A percentile compares a stretch with the other conserved stretches of the same genome.
These are phyloP conservation scores for Dicranocentrus wangi DNA, from an alignment of 2,888 invertebrate genomes.

Conservation along the genomic window DNA sequence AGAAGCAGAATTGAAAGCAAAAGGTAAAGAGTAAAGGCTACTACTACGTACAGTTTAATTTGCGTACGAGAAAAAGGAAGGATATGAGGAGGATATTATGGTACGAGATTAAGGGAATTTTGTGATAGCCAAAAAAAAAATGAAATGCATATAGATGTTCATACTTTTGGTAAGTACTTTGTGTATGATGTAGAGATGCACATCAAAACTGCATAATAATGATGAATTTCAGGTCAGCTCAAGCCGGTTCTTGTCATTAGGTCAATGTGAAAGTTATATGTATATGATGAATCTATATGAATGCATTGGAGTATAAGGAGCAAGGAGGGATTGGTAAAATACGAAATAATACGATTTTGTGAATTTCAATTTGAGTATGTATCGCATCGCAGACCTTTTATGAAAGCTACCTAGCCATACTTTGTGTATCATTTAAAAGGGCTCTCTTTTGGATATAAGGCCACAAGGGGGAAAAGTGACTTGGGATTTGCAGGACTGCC, in stretches of 20 bases:
- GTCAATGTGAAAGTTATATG: constrained; percentile 68
- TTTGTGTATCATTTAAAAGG: constrained; percentile 20
- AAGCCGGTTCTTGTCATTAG: constrained; percentile 66
- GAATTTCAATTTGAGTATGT: neutral
- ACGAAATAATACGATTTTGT: neutral
- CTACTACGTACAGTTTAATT: too few species aligned
- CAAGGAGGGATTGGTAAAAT: neutral
- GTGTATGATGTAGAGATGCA: too few species aligned
- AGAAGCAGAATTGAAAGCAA: too few species aligned
- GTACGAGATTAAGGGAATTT: neutral
- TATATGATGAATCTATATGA: neutral
- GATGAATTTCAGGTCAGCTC: constrained; percentile 58
- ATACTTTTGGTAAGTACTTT: too few species aligned
- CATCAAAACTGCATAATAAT: constrained; percentile 33
- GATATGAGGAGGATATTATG: too few species aligned
- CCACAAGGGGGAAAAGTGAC: constrained; percentile 31
- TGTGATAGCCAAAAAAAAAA: constrained; percentile 36
- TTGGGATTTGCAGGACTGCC: neutral
- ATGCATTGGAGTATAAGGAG: neutral
- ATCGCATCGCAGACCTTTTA: too few species aligned
- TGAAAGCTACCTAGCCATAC: constrained; percentile 32
- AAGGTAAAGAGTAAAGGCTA: too few species aligned
- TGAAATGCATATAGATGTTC: constrained; percentile 22
- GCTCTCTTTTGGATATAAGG: constrained; percentile 43
- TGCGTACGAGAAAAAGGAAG: neutral